Evolutionary conservation across 1,140 invertebrate genomes (phyloP).

Genomic region (Platyura marginata): DNA sequence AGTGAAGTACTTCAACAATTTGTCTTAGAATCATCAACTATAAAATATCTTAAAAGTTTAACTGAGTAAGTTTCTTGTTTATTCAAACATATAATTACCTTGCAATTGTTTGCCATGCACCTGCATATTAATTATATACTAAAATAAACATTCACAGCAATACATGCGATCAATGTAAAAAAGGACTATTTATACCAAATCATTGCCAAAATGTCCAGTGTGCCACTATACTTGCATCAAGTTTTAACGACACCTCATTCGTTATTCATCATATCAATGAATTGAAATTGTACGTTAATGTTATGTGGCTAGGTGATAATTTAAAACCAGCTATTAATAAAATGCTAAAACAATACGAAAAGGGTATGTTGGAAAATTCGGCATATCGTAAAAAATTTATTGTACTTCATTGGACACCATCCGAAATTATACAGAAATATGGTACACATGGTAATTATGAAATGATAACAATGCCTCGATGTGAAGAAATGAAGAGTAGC

Average conservation of each 20-base stretch:
- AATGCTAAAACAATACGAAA: conserved; percentile 20
- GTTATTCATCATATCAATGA: conserved; percentile 33
- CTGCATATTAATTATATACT: too few species aligned
- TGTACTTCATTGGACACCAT: conserved; percentile 49
- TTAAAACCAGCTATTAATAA: conserved; percentile 27
- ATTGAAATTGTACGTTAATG: conserved; percentile 32
- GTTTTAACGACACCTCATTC: conserved; percentile 29
- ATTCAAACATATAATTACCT: too few species aligned
- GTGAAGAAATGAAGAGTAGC: conserved; percentile 22
- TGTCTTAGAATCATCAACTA: conserved; percentile 7
- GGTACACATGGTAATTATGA: conserved; percentile 27
- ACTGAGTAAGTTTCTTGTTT: background rate
- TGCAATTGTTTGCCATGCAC: too few species aligned
- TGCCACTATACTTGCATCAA: conserved; percentile 35
- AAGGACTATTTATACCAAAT: conserved; percentile 34
- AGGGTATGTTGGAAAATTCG: conserved; percentile 2
- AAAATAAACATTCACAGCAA: too few species aligned
- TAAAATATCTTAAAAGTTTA: background rate
- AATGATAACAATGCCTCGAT: conserved; percentile 32
- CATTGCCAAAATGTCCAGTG: conserved; percentile 30
- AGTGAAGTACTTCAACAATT: conserved; percentile 10
- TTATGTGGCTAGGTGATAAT: conserved; percentile 42
- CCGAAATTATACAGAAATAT: conserved; percentile 33
- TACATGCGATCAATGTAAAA: background rate
- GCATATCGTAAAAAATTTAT: conserved; percentile 29